These are phyloP conservation scores for Cygnus buccinator DNA, from an alignment of 2,113 vertebrate species.

Conservation along the genomic window DNA sequence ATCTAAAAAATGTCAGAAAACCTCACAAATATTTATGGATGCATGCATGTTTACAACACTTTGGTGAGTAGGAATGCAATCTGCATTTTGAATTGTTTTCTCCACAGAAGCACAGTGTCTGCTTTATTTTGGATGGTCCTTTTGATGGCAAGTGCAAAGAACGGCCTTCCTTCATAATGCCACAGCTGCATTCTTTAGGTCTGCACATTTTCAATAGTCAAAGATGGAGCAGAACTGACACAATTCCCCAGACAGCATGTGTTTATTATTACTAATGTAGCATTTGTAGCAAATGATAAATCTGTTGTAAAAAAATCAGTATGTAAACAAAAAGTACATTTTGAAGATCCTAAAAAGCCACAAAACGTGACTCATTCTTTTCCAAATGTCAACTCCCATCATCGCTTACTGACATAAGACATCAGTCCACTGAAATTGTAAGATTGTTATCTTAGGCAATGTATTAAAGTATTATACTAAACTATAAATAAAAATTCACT, in stretches of 20 bases:
- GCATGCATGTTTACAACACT: neutral
- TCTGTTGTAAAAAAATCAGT: neutral
- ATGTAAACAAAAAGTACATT: neutral
- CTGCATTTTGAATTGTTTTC: neutral
- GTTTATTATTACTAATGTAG: neutral
- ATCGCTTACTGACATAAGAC: neutral
- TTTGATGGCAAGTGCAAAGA: neutral
- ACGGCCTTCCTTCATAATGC: neutral
- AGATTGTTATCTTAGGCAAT: neutral
- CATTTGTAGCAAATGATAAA: neutral
- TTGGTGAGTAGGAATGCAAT: neutral
- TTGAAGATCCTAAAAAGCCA: neutral
- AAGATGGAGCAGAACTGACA: neutral
- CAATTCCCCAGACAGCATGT: fast-evolving
- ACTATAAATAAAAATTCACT: neutral
- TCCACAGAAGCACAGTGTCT: neutral
- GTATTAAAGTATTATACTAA: neutral
- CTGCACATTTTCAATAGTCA: neutral
- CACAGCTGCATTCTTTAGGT: neutral
- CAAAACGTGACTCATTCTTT: neutral
- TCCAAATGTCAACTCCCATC: neutral
- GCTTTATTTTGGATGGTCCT: neutral
- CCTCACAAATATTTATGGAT: neutral
- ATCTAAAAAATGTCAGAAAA: neutral
- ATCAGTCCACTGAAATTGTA: neutral